Conservation (phyloP, 1,140 invertebrate species). For the Phortica variegata region DNA sequence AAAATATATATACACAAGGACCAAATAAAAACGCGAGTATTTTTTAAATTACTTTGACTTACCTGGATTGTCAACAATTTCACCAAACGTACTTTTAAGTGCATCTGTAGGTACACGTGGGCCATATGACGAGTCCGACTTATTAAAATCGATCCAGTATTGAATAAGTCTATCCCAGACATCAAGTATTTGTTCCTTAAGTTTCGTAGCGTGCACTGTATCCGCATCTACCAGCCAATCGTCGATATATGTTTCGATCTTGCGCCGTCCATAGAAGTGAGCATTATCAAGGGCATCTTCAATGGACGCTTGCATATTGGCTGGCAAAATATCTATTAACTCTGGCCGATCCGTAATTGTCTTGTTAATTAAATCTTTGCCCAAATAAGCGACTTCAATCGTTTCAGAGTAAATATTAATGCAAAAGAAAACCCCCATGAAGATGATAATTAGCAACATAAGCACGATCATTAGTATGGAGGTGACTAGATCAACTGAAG, state of each 20-base stretch:
- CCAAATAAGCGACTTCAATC: constrained; percentile 86
- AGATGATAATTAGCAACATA: constrained; percentile 64
- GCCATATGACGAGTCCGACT: constrained; percentile 61
- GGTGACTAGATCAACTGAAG: constrained; percentile 64
- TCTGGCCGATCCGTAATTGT: constrained; percentile 88
- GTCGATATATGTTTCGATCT: constrained; percentile 54
- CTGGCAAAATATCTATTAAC: constrained; percentile 71
- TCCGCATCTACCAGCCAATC: constrained; percentile 79
- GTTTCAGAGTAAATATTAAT: constrained; percentile 90
- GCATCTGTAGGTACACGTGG: constrained; percentile 70
- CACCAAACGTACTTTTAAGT: constrained; percentile 65
- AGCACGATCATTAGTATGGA: constrained; percentile 66
- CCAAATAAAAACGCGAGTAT: constrained; percentile 18
- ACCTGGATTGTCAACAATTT: constrained; percentile 57
- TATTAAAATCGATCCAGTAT: constrained; percentile 77
- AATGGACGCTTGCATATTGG: constrained; percentile 70
- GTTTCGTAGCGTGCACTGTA: constrained; percentile 74
- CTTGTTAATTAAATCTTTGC: constrained; percentile 85
- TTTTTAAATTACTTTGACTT: constrained; percentile 5
- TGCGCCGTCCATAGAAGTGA: constrained; percentile 76
- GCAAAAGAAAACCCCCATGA: constrained; percentile 55
- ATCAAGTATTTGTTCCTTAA: constrained; percentile 90
- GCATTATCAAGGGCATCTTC: constrained; percentile 89
- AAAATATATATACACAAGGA: too few relatives aligned
- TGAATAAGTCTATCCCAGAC: constrained; percentile 92